phyloP scores from a whole-genome alignment of 2,113 vertebrate species.

The Engraulis encrasicolus region DNA sequence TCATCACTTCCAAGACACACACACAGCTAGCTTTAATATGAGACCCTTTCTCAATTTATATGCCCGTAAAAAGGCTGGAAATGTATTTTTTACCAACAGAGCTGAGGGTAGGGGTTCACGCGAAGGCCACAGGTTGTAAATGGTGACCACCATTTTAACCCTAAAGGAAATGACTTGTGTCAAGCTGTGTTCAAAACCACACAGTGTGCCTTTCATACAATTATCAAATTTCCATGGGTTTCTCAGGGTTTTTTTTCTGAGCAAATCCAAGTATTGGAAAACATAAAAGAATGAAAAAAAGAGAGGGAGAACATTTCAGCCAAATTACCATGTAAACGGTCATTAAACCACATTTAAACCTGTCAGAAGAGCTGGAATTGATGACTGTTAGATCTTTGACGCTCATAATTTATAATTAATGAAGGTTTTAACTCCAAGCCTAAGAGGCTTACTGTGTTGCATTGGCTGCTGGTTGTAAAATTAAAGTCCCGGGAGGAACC shows the following conservation, averaged over 20 bases:
- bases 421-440: neutral
- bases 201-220: constrained; percentile 17
- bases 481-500: neutral
- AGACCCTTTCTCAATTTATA: constrained; percentile 8
- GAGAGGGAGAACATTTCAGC: neutral
- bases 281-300: neutral
- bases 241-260: neutral
- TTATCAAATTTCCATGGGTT: constrained; percentile 5
- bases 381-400: neutral
- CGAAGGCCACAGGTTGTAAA: constrained; percentile 20
- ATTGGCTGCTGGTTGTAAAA: neutral
- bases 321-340: neutral
- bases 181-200: constrained; percentile 13
- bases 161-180: constrained; percentile 21
- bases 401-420: constrained; percentile 6
- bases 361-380: neutral
- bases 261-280: constrained; percentile 8
- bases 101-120: constrained; percentile 11
- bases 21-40: constrained; percentile 8
- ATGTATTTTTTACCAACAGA: constrained; percentile 22
- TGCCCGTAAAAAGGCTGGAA: constrained; percentile 11
- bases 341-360: constrained; percentile 2
- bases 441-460: neutral
- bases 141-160: constrained; percentile 19
- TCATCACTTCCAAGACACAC: constrained; percentile 12